These are phyloP conservation scores for Trichogramma evanescens DNA, from an alignment of 2,888 invertebrate species.

Conservation along the genomic window DNA sequence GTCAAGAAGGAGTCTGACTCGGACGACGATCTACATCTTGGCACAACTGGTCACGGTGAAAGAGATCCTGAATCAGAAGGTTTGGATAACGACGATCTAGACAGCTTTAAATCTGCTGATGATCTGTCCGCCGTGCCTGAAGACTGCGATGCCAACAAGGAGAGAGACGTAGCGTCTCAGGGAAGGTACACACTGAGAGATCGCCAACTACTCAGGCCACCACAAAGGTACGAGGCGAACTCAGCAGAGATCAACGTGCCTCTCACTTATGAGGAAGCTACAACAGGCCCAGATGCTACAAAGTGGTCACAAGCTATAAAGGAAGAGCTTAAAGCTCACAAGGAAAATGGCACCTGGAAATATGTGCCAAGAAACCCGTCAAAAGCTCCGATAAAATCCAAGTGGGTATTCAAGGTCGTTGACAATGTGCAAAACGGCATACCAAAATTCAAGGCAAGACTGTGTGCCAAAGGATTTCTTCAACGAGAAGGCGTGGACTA, in stretches of 20 bases:
- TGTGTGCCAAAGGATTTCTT: no score
- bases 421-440: no score
- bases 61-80: neutral
- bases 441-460: no score
- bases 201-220: neutral
- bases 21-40: neutral
- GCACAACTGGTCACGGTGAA: neutral
- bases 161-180: neutral
- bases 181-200: neutral
- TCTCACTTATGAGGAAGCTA: no score
- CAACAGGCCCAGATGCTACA: no score
- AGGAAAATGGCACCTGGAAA: no score
- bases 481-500: no score
- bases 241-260: neutral
- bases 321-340: no score
- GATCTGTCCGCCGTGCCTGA: neutral
- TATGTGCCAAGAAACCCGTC: neutral
- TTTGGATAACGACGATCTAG: no score
- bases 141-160: neutral
- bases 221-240: constrained; percentile 1
- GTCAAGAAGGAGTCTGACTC: neutral
- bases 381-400: constrained; percentile 7
- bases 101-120: no score
- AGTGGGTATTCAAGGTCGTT: constrained; percentile 16
- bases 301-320: no score